phyloP scores from a whole-genome alignment of 2,113 vertebrate species.

The Cyphomyrus discorhynchus region DNA sequence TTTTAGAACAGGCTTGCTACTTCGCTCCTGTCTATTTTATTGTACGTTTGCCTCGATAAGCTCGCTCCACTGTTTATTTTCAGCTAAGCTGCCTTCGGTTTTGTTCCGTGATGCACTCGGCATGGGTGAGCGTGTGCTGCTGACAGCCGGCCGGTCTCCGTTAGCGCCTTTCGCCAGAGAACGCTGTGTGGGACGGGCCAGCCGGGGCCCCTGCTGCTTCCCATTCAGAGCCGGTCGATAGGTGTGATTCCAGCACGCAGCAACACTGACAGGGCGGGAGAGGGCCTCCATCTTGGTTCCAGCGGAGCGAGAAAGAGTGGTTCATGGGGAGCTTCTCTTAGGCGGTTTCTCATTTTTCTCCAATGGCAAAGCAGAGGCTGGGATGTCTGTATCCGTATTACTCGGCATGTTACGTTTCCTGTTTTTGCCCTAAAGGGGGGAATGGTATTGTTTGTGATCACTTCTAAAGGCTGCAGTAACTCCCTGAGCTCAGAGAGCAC shows the following conservation, averaged over 20 bases:
- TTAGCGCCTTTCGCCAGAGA: not conserved
- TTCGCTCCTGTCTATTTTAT: slow-evolving; percentile 13
- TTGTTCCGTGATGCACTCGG: not conserved
- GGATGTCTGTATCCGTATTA: not conserved
- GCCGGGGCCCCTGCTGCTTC: not conserved
- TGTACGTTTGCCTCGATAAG: not conserved
- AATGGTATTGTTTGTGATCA: not conserved
- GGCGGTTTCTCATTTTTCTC: not conserved
- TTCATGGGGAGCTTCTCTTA: not conserved
- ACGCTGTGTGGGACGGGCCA: not conserved
- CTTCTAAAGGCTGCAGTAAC: not conserved
- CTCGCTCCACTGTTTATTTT: not conserved
- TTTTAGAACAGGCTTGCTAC: slow-evolving; percentile 6
- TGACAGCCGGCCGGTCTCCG: not conserved
- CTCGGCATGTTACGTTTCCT: not conserved
- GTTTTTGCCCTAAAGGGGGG: not conserved
- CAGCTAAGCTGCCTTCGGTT: slow-evolving; percentile 5
- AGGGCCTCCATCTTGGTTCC: not conserved
- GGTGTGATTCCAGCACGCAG: not conserved
- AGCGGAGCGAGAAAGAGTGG: not conserved
- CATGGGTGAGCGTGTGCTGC: not conserved
- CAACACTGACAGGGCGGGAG: not conserved
- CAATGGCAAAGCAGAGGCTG: not conserved
- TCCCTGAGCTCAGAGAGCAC: not conserved
- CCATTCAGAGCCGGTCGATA: not conserved